Evolutionary conservation across 1,140 invertebrate species (phyloP), one percentile per base, ranked within the genome.

Genomic region (Leptinotarsa texana): DNA sequence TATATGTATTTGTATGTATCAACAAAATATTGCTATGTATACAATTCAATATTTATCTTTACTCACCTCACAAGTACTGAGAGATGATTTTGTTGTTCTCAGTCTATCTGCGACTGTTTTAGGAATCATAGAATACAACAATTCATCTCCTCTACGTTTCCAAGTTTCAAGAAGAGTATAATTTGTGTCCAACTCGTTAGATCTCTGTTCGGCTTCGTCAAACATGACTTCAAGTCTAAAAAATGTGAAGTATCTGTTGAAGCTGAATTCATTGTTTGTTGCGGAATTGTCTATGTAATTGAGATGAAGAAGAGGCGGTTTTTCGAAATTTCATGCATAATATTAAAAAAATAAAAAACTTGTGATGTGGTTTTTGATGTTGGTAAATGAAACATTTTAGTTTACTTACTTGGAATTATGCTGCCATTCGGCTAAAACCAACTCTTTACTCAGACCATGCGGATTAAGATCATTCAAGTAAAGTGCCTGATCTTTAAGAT

Each of bases 81-180:
- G 86, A 0, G 93, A 89, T 76, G 92, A 90, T 8, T 95, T 95
- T 1, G 69, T 94, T 17, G 87, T 85, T 68, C 91, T 83, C 3
- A 94, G 84, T 69, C 90, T 85, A 83, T 94, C 92, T 1, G 92
- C 93, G 4, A 95, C 92, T 18, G 90, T 90, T 79, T 90, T 89
- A 0, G 93, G 96, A 78, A 98, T 96, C 95, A 98, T 97, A 3
- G 96, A 96, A 83, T 97, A 98, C 0, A 98, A 86, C 1, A 98
- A 86, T 57, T 95, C 92, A 85, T 97, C 95, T 0, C 94, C 94
- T 77, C 92, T 90, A 70, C 92, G 91, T 85, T 96, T 96, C 92
- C 95, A 96, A 13, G 91, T 89, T 81, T 96, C 94, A 6, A 92
- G 85, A 11, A 94, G 85, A 62, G 89, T 87, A 79, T 93, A 89